Evolutionary conservation across 2,888 invertebrate species (phyloP), one percentile per base, ranked within the genome.

Genomic region (Gerosis bhagava): DNA sequence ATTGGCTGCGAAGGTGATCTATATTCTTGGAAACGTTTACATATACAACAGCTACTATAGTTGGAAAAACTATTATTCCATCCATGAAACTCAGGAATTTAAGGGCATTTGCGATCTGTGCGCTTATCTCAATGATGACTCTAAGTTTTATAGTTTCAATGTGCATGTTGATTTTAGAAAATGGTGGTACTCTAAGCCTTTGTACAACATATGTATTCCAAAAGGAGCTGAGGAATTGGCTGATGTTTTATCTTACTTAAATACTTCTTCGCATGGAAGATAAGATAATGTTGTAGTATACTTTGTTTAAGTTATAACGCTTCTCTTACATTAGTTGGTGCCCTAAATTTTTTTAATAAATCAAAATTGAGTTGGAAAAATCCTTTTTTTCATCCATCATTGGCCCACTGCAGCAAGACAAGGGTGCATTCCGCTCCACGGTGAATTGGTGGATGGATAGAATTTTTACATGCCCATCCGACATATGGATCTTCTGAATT

Each of bases 51-150:
- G 54, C 8, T 82, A 64, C 54, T 76, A 76, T 17, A 49, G 54
- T 0, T 86, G 84, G 83, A 74, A 68, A 17, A 65, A 67, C 0
- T 54, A 62, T 44, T 84, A 80, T 42, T 68, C 59, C 3, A 69
- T 86, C 29, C 54, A 59, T 0, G 59, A 59, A 34, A 60, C 63
- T 0, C 55, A 69, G 0, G 35, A 55, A 1, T 49, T 60, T 4
- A 64, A 55, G 43, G 83, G 82, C 0, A 59, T 77, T 1, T 86
- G 84, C 39, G 60, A 75, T 1, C 59, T 86, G 0, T 86, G 86
- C 39, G 56, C 53, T 3, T 40, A 70, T 34, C 54, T 86, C 0
- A 77, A 83, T 48, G 59, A 74, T 34, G 49, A 54, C 1, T 51
- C 48, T 0, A 61, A 54, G 28, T 53, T 66, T 24, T 29, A 48